These are phyloP conservation scores for Orientallactaga sibirica DNA, from an alignment of 2,797 vertebrate genomes.

Conservation along the genomic window DNA sequence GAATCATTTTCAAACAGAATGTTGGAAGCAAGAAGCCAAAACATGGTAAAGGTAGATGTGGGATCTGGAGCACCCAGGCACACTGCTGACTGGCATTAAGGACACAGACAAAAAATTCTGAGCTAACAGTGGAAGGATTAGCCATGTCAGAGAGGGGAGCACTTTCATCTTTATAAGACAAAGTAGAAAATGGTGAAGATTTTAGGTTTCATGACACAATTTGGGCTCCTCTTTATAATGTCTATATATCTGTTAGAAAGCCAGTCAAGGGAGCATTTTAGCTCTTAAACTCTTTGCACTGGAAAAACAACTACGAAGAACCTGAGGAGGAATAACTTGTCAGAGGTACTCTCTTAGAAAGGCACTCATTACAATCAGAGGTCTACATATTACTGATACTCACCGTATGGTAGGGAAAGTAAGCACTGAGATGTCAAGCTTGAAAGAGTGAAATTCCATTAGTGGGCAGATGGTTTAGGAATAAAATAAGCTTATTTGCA, in stretches of 20 bases:
- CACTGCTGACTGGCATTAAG: background rate
- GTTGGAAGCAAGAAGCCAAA: background rate
- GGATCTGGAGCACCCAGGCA: background rate
- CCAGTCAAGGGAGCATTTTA: background rate
- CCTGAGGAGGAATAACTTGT: background rate
- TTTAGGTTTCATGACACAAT: no score
- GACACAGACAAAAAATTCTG: background rate
- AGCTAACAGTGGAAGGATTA: background rate
- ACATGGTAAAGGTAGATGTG: background rate
- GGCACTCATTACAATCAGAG: background rate
- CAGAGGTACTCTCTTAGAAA: background rate
- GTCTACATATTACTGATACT: background rate
- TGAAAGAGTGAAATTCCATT: background rate
- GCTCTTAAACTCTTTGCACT: background rate
- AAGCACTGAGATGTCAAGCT: background rate
- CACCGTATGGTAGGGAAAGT: background rate
- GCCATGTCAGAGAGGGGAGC: rapidly evolving
- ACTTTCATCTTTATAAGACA: no score
- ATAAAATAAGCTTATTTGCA: background rate
- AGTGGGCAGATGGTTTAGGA: background rate
- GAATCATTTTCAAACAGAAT: background rate
- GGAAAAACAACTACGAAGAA: background rate
- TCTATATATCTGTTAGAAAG: background rate
- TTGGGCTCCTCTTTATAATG: no score
- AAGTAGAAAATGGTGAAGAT: no score